phyloP scores from a whole-genome alignment of 2,888 invertebrate genomes.

The Fragum fragum region DNA sequence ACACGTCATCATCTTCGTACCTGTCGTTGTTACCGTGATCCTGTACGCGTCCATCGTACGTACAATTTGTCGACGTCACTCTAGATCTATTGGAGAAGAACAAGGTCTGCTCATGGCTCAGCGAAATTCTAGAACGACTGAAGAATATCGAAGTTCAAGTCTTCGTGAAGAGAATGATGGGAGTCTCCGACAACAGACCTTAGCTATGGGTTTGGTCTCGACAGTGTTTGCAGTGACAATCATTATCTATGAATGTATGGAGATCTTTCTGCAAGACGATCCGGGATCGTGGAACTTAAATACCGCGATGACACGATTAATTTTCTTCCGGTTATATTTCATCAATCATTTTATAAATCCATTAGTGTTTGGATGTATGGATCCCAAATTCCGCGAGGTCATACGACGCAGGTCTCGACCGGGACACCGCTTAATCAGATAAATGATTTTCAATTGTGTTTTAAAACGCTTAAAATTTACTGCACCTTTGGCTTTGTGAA shows the following conservation, averaged over 20 bases:
- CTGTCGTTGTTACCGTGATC: background rate
- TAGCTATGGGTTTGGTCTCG: constrained; percentile 2
- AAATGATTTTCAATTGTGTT: no score
- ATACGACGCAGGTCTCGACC: background rate
- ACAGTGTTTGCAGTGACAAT: background rate
- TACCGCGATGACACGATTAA: background rate
- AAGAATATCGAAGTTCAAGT: no score
- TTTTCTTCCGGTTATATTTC: constrained; percentile 18
- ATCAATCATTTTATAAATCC: constrained; percentile 20
- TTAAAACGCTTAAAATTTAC: no score
- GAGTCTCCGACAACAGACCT: background rate
- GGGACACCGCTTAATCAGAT: no score
- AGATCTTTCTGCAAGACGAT: background rate
- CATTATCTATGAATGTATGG: background rate
- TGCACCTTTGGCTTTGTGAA: no score
- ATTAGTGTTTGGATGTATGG: constrained; percentile 23
- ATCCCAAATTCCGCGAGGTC: constrained; percentile 2
- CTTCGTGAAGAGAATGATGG: background rate
- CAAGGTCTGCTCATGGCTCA: background rate
- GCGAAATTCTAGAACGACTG: no score
- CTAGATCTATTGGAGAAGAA: background rate
- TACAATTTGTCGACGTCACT: background rate
- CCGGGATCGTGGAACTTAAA: background rate
- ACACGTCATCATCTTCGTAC: background rate
- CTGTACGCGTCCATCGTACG: background rate